Evolutionary conservation across 2,113 vertebrate genomes (phyloP), one percentile per base, ranked within the genome.

Genomic region (Bubo scandiacus): DNA sequence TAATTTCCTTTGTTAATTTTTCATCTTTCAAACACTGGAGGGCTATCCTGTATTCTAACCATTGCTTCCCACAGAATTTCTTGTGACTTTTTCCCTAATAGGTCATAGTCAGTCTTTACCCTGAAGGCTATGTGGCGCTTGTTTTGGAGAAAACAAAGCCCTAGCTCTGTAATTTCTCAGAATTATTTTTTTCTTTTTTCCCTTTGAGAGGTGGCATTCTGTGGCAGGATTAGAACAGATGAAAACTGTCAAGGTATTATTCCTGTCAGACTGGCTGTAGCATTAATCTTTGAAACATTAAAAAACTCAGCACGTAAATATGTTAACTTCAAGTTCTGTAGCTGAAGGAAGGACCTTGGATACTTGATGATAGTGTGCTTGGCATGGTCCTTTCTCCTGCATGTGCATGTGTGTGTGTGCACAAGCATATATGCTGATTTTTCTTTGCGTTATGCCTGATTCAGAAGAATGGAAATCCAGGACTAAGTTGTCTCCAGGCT

Each of bases 201-300:
- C 11, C 23, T 66, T n/a, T 51, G 47, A 49, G 47, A 34, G 19
- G 51, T 85, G 55, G 13, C 43, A 12, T 61, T 55, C 30, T 92
- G 55, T 62, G 83, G 51, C 70, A 79, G 52, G 27, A 54, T 81
- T 49, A 59, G 30, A 92, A 49, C 30, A 88, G 47, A 26, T 79
- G 71, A 92, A 81, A 88, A 47, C 66, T 79, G 88, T 92, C 62
- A 92, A 62, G 52, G 57, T 67, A 2, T 67, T 90, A 67, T 18
- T 91, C 20, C 32, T 94, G 23, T 86, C 52, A 77, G 10, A 49
- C 38, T 55, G 40, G 26, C 49, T 52, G 11, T 51, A 49, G 72
- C 54, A 21, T 47, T 88, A 83, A 75, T 88, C 71, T 75, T 88
- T 61, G 43, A 88, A 86, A 79, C 32, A 8, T 34, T 42, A 88